Base-by-base conservation (phyloP, 2,113 vertebrate genomes). In the Vicugna pacos region DNA sequence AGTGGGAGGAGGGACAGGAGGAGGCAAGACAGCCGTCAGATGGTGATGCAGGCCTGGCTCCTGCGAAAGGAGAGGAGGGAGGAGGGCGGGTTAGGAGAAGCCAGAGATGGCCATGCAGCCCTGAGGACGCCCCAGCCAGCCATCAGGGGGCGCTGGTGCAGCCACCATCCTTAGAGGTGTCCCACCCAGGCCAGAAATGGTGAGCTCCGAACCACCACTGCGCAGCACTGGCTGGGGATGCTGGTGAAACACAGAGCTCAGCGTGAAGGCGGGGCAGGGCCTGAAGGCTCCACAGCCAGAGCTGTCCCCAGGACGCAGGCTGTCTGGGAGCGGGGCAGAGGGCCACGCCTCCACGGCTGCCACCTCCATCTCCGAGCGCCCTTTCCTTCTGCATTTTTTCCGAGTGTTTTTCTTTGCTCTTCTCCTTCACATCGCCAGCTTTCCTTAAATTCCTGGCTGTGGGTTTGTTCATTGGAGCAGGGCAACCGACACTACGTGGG, bases 41-140 rank as follows among this genome's bases (percentile, higher is more conserved):
- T 0, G 1, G 9, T 1, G 16, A 14, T 0, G 12, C n/a, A 30
- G 11, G 0, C 1, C 50, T 1, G 4, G 48, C 8, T 20, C 58
- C 64, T 26, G 28, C 5, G 17, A 24, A 8, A 52, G 22, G 75
- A 38, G 12, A 65, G 3, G 76, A 2, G 24, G 12, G 24, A 6
- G 1, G 24, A 28, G 62, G 35, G 11, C 35, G 1, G 8, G 8
- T 50, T 4, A n/a, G 62, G 62, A 32, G 46, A 75, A 62, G 26
- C 22, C 54, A 14, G 1, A 1, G 69, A 2, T 62, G 1, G 12
- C 54, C 20, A 8, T 0, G 19, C 8, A 19, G 12, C 14, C 20
- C 52, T 15, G 28, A 73, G 52, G 19, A 46, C 2, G 5, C 8
- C 30, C 46, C 30, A 5, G 2, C 72, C 13, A 0, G 64, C 64